Base-by-base conservation (phyloP, 2,888 invertebrate genomes). In the Lepidochrysops patricia region DNA sequence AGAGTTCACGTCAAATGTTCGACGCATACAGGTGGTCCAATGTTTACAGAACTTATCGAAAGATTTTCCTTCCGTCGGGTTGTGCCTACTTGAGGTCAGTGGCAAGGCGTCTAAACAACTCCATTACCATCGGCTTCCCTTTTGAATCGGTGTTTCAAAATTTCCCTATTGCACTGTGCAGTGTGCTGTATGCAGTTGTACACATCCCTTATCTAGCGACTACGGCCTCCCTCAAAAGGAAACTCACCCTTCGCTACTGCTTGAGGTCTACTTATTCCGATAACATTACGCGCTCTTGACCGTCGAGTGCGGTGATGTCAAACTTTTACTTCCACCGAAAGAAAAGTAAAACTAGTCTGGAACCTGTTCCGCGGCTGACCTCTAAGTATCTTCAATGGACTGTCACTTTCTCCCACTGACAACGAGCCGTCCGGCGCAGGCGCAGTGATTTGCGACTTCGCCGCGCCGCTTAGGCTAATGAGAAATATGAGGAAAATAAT, bases 301-400 rank as follows among this genome's bases (percentile, higher is more conserved):
- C 59, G 59, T 59, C 61, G 19, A 60, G 60, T 52, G 35, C 50
- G 23, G 29, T 58, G 43, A n/a, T 26, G 15, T 27, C 49, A 57
- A 58, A 79, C 83, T 84, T 82, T 84, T 84, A 84, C 83, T 82
- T 80, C 77, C 77, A 77, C 70, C 71, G 66, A 68, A 79, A 73
- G 72, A 76, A 78, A 79, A 71, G 69, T 71, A 68, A 71, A 75
- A 79, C 75, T 68, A 59, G 68, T 80, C 78, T 70, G 75, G 74
- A 77, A 84, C 87, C 76, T 76, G 84, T 79, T 83, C 62, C 73
- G 71, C 73, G 75, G 72, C 77, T 84, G 82, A 83, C 84, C 84
- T 76, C 82, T 67, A 69, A 68, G 66, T 72, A 69, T 69, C 75
- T 72, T 74, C 70, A 71, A 74, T 74, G 73, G 73, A 68, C 73